Conservation (phyloP, 2,113 vertebrate genomes). For the Phylloscopus trochilus region DNA sequence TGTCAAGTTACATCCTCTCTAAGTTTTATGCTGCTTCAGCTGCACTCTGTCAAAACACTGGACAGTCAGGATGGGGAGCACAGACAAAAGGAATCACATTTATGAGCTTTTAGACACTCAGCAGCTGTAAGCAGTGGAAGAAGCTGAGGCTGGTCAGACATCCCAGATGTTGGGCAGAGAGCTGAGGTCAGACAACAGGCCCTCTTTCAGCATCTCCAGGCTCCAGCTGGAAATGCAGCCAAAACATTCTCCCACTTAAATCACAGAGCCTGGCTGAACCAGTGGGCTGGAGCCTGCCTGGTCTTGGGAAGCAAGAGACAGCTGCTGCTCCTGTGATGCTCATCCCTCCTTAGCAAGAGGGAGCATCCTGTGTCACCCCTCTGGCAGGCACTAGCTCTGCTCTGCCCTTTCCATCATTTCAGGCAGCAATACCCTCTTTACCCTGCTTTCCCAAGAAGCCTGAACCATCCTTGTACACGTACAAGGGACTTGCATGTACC, state of each 20-base stretch:
- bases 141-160: neutral
- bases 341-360: neutral
- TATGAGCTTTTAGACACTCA: neutral
- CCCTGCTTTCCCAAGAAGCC: neutral
- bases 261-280: neutral
- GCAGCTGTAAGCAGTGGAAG: neutral
- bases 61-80: neutral
- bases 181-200: rapidly evolving
- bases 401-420: neutral
- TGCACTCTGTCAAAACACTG: neutral
- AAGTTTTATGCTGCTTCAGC: neutral
- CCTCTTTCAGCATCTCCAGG: neutral
- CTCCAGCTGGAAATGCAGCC: neutral
- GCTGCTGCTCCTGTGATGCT: neutral
- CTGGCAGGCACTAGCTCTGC: neutral
- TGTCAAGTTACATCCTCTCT: neutral
- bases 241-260: neutral
- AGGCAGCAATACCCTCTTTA: neutral
- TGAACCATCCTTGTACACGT: neutral
- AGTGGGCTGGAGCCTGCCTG: neutral
- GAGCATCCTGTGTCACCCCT: neutral
- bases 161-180: neutral
- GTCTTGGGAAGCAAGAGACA: neutral
- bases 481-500: rapidly evolving
- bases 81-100: neutral